Conservation (phyloP, 2,888 invertebrate species). For the Hyposoter dolosus region DNA sequence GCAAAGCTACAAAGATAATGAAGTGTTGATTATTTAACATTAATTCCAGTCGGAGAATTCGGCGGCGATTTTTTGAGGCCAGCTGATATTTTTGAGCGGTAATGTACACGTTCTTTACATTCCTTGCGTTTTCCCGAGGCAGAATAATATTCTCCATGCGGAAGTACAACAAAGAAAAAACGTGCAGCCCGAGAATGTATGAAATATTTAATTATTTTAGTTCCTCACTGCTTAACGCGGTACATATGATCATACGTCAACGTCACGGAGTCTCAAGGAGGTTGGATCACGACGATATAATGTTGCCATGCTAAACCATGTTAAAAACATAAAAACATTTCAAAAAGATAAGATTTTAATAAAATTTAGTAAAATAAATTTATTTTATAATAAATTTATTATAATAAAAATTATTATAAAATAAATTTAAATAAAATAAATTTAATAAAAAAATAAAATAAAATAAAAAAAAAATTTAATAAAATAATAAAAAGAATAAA, state of each 20-base stretch:
- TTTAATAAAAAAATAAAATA: too few relatives aligned
- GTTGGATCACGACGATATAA: too few relatives aligned
- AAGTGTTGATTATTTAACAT: too few relatives aligned
- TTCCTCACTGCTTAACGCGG: background rate
- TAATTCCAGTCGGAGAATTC: background rate
- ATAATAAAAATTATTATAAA: too few relatives aligned
- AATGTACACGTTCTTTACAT: background rate
- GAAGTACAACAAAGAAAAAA: background rate
- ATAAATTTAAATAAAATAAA: too few relatives aligned
- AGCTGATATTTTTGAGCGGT: background rate
- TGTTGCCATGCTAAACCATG: too few relatives aligned
- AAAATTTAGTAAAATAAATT: too few relatives aligned
- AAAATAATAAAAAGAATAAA: too few relatives aligned
- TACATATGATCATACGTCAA: background rate
- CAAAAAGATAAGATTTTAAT: too few relatives aligned
- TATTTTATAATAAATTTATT: too few relatives aligned
- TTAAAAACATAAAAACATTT: background rate
- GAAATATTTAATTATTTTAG: constrained; percentile 11
- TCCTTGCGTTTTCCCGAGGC: background rate
- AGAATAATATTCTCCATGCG: background rate
- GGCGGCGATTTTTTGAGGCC: background rate
- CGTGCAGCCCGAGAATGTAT: background rate
- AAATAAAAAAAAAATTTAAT: too few relatives aligned
- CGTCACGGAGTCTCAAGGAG: background rate
- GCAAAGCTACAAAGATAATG: too few relatives aligned